These are phyloP conservation scores for Drosophila orena DNA, from an alignment of 1,140 invertebrate genomes.

Conservation along the genomic window DNA sequence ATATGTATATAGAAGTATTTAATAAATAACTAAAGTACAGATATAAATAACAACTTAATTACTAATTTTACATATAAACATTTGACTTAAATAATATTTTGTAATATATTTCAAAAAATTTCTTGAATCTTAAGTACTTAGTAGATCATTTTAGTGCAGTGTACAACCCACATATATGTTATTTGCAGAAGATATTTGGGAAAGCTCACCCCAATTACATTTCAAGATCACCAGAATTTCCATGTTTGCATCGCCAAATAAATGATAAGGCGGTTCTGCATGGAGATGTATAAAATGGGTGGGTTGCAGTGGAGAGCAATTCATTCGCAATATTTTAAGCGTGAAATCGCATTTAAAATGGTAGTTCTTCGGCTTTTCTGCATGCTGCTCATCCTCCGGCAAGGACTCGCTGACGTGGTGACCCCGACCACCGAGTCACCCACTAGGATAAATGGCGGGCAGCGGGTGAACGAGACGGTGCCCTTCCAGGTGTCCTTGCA, in stretches of 20 bases:
- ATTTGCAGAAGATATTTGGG: background rate
- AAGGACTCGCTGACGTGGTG: background rate
- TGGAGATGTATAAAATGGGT: slow-evolving; percentile 25
- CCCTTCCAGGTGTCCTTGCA: slow-evolving; percentile 81
- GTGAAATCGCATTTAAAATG: slow-evolving; percentile 8
- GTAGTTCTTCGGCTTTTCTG: background rate
- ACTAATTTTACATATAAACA: no score
- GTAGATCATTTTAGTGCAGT: background rate
- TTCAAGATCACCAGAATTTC: slow-evolving; percentile 48
- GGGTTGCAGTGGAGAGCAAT: background rate
- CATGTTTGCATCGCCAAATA: slow-evolving; percentile 20
- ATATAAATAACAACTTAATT: no score
- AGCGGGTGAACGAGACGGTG: slow-evolving; percentile 59
- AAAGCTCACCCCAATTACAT: slow-evolving; percentile 9
- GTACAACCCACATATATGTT: background rate
- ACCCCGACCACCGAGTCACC: background rate
- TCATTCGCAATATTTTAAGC: background rate
- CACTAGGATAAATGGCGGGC: slow-evolving; percentile 71
- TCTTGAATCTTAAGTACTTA: no score
- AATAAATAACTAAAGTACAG: no score
- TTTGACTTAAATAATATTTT: no score
- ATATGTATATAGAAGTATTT: no score
- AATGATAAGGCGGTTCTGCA: slow-evolving; percentile 26
- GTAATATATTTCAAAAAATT: no score
- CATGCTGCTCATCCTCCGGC: background rate